phyloP scores from a whole-genome alignment of 1,140 invertebrate species.

The Druon quercuslanigerum region DNA sequence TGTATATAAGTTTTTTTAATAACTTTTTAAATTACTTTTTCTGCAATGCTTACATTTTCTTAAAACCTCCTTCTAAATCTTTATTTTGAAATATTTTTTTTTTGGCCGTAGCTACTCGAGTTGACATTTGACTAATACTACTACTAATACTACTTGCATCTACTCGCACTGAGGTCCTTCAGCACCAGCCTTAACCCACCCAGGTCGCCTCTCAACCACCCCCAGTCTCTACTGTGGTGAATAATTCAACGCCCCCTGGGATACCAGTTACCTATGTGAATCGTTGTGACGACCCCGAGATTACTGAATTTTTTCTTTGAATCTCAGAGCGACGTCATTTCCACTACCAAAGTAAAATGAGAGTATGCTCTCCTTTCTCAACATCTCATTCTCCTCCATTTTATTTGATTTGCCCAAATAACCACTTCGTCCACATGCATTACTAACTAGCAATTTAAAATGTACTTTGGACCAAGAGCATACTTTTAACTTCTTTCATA shows the following conservation, averaged over 20 bases:
- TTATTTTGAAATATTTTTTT: too few species aligned
- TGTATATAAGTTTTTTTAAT: too few species aligned
- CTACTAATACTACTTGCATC: constrained; percentile 56
- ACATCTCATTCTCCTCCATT: background rate
- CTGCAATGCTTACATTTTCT: too few species aligned
- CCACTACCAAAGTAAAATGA: constrained; percentile 36
- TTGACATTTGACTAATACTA: constrained; percentile 39
- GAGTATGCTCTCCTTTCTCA: constrained; percentile 4
- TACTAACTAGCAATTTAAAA: background rate
- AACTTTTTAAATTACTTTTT: too few species aligned
- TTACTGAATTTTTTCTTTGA: constrained; percentile 56
- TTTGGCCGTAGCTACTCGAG: too few species aligned
- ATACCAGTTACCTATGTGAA: constrained; percentile 64
- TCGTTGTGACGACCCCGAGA: constrained; percentile 54
- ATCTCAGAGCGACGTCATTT: constrained; percentile 30
- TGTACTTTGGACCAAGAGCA: too few species aligned
- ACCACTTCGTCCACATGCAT: background rate
- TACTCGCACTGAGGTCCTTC: constrained; percentile 71
- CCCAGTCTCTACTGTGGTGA: constrained; percentile 70
- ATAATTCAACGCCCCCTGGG: constrained; percentile 73
- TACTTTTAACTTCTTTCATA: too few species aligned
- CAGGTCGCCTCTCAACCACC: constrained; percentile 63
- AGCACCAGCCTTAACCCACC: constrained; percentile 62
- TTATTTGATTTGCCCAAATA: background rate
- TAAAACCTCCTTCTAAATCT: too few species aligned